phyloP scores from a whole-genome alignment of 2,113 vertebrate genomes.

The Tachysurus vachellii region DNA sequence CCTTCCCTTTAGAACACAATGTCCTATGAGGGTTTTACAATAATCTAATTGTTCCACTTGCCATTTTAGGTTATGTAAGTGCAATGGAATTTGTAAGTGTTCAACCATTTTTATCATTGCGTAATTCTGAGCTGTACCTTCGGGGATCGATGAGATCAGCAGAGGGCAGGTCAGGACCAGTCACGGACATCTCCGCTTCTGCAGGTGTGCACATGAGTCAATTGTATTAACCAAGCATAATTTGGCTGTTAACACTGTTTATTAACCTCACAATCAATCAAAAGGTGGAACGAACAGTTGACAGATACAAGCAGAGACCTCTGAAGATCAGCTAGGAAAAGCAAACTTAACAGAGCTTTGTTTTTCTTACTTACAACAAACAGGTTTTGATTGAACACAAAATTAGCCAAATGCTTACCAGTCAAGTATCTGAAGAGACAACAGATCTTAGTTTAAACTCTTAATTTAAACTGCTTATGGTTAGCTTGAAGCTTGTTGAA shows the following conservation, averaged over 20 bases:
- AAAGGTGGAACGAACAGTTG: background rate
- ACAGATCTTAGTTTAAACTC: background rate
- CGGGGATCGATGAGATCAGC: conserved; percentile 44
- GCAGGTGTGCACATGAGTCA: background rate
- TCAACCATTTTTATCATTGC: conserved; percentile 8
- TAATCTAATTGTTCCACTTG: conserved; percentile 24
- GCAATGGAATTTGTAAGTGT: conserved; percentile 40
- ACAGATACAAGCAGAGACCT: background rate
- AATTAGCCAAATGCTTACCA: conserved; percentile 12
- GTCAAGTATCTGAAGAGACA: background rate
- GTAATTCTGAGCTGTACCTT: conserved; percentile 21
- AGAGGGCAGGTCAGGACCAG: conserved; percentile 32
- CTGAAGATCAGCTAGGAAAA: background rate
- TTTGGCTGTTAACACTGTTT: background rate
- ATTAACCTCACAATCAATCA: background rate
- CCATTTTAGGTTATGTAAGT: conserved; percentile 29
- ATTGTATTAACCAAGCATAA: background rate
- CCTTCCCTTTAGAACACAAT: background rate
- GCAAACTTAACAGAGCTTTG: background rate
- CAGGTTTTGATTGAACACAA: background rate
- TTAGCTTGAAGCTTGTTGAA: background rate
- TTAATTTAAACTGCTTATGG: background rate
- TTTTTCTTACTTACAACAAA: background rate
- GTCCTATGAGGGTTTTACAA: background rate
- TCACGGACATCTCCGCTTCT: background rate